Evolutionary conservation across 2,888 invertebrate species (phyloP).

Genomic region (Oscheius sp.): DNA sequence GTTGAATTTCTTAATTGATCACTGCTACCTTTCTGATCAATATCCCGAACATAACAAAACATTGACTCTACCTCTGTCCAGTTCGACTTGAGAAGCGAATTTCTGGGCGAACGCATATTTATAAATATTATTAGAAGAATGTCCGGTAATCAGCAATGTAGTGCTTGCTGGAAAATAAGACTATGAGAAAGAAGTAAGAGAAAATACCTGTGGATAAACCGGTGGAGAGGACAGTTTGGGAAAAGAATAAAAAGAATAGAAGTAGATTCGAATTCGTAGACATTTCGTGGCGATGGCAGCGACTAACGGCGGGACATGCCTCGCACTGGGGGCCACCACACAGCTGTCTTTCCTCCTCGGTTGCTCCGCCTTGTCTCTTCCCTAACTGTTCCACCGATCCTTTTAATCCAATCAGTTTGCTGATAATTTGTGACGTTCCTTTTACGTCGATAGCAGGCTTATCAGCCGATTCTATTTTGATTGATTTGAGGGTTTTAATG

Average conservation of each 20-base stretch:
- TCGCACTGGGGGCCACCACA: constrained; percentile 30
- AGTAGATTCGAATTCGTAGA: constrained; percentile 26
- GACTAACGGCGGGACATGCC: constrained; percentile 34
- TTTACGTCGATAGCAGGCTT: too few relatives aligned
- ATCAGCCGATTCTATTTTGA: too few relatives aligned
- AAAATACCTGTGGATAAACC: constrained; percentile 23
- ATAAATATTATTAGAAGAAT: constrained; percentile 26
- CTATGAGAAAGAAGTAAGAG: neutral
- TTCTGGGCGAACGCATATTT: constrained; percentile 28
- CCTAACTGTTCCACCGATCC: too few relatives aligned
- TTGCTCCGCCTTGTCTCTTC: too few relatives aligned
- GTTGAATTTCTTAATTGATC: too few relatives aligned
- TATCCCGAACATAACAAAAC: too few relatives aligned
- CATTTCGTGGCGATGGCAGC: constrained; percentile 16
- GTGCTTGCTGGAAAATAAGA: constrained; percentile 30
- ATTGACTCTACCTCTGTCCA: constrained; percentile 25
- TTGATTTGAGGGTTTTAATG: too few relatives aligned
- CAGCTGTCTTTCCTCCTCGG: constrained; percentile 22
- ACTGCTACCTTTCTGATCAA: neutral
- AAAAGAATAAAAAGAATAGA: constrained; percentile 1
- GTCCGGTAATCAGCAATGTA: constrained; percentile 33
- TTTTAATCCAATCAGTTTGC: too few relatives aligned
- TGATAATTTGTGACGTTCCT: too few relatives aligned
- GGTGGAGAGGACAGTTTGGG: constrained; percentile 22
- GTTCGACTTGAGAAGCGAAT: constrained; percentile 25